Evolutionary conservation across 2,797 vertebrate species (phyloP).

Genomic region (Enteromius anoplus): DNA sequence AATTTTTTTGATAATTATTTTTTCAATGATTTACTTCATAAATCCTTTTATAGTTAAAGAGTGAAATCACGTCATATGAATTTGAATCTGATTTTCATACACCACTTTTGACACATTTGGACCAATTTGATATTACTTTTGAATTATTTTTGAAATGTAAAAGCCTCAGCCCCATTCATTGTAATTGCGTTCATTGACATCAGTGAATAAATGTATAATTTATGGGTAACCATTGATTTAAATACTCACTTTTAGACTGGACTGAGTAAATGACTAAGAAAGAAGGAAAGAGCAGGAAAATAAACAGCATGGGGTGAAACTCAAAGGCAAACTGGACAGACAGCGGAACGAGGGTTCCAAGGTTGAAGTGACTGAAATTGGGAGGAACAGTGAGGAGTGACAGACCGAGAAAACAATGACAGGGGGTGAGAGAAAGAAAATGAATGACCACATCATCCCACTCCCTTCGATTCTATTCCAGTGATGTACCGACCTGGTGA

Average conservation of each 20-base stretch:
- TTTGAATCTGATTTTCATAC: not conserved
- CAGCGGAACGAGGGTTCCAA: not conserved
- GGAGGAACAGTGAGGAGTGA: conserved; percentile 25
- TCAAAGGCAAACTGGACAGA: not conserved
- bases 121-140: not conserved
- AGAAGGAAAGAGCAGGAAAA: conserved; percentile 1
- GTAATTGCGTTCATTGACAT: no score
- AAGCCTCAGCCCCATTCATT: not conserved
- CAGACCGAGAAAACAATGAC: conserved; percentile 42
- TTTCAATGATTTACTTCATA: not conserved
- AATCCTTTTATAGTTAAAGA: not conserved
- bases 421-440: conserved; percentile 27
- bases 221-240: not conserved
- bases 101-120: not conserved
- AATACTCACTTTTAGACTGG: conserved; percentile 2
- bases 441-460: conserved; percentile 25
- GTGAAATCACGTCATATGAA: not conserved
- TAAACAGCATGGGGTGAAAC: not conserved
- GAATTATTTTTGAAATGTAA: not conserved
- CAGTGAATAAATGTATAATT: no score
- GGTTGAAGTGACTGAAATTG: conserved; percentile 20
- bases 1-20: no score
- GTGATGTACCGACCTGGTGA: conserved; percentile 24
- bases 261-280: not conserved
- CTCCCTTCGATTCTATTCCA: conserved; percentile 7